These are phyloP conservation scores for Alauda arvensis DNA, from an alignment of 2,797 vertebrate species.

Conservation along the genomic window DNA sequence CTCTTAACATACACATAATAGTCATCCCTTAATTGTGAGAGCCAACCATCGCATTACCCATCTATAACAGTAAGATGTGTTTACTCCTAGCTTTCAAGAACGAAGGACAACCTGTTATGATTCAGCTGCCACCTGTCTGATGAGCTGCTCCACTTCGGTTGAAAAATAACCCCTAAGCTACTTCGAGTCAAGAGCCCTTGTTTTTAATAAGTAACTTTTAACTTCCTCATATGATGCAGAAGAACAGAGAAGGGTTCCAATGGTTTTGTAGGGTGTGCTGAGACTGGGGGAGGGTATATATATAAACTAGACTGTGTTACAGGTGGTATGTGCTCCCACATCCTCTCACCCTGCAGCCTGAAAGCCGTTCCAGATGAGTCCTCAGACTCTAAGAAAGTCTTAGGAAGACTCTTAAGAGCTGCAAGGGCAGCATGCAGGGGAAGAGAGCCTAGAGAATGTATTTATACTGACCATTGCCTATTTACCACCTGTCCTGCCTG, in stretches of 20 bases:
- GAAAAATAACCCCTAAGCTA: slow-evolving; percentile 16
- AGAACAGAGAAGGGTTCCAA: neutral
- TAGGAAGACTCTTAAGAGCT: neutral
- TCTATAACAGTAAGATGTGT: neutral
- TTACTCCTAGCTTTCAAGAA: neutral
- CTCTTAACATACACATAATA: neutral
- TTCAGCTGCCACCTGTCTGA: neutral
- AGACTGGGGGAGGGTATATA: neutral
- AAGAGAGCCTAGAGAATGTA: neutral
- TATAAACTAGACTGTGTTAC: neutral
- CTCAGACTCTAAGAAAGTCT: too few species aligned
- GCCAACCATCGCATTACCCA: neutral
- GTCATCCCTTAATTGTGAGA: neutral
- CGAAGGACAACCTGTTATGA: neutral
- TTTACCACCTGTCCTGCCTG: neutral
- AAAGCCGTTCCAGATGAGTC: neutral
- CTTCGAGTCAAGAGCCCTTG: neutral
- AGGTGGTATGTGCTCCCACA: neutral
- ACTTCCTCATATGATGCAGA: neutral
- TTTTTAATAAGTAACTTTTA: slow-evolving; percentile 29
- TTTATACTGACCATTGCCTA: neutral
- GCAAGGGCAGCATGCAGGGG: neutral
- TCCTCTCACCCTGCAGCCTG: neutral
- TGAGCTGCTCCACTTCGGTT: neutral
- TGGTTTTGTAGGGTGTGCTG: neutral